Percentiles rank a stretch among this genome's conserved stretches.
phyloP scores from a whole-genome alignment of 2,113 vertebrate species.

The Paramisgurnus dabryanus region DNA sequence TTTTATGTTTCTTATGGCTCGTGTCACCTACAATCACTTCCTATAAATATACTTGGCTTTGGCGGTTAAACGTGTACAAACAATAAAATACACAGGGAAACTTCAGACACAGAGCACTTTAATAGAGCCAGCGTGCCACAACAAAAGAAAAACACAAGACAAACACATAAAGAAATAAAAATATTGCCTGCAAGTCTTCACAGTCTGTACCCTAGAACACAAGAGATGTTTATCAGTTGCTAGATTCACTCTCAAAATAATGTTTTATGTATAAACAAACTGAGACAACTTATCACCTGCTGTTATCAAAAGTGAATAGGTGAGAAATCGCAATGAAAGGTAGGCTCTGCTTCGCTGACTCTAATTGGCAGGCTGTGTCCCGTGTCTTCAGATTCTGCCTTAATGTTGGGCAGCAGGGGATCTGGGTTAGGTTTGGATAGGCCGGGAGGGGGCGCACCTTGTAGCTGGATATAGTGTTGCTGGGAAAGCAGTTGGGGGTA shows the following conservation, averaged over 20 bases:
- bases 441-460: constrained; percentile 49
- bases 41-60: too few species aligned
- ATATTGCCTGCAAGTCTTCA: constrained; percentile 9
- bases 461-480: constrained; percentile 59
- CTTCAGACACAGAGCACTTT: constrained; percentile 44
- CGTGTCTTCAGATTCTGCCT: constrained; percentile 44
- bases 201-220: constrained; percentile 41
- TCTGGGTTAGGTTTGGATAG: constrained; percentile 31
- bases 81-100: constrained; percentile 14
- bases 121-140: constrained; percentile 17
- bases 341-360: constrained; percentile 45
- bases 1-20: too few species aligned
- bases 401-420: constrained; percentile 46
- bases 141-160: constrained; percentile 15
- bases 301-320: constrained; percentile 71
- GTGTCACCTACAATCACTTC: too few species aligned
- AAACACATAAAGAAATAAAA: constrained; percentile 29
- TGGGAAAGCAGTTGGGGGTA: constrained; percentile 55
- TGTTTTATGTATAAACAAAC: too few species aligned
- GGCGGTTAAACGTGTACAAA: background rate
- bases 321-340: constrained; percentile 76
- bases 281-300: constrained; percentile 3
- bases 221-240: constrained; percentile 17
- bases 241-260: too few species aligned
- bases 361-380: constrained; percentile 34